phyloP scores from a whole-genome alignment of 1,140 invertebrate genomes.

The Cydia splendana region DNA sequence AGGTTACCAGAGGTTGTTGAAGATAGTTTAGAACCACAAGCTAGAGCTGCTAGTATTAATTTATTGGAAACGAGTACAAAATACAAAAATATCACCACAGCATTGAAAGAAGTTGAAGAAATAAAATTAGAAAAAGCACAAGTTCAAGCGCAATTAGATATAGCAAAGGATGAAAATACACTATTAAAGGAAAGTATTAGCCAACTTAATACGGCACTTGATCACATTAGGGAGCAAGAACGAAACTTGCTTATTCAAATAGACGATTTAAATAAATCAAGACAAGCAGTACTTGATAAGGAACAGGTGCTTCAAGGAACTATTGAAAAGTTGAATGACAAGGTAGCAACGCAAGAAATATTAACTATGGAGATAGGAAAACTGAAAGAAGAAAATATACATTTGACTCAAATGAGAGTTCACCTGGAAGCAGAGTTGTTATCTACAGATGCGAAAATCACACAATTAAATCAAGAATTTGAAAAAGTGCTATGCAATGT shows the following conservation, averaged over 20 bases:
- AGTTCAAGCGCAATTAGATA: neutral
- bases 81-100: neutral
- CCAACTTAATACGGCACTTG: neutral
- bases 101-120: neutral
- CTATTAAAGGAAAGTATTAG: neutral
- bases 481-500: constrained; percentile 60
- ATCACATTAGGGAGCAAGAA: constrained; percentile 35
- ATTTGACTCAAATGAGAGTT: constrained; percentile 48
- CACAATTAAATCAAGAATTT: constrained; percentile 60
- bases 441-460: constrained; percentile 59
- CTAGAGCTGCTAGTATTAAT: neutral
- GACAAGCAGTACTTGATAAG: constrained; percentile 42
- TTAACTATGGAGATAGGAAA: constrained; percentile 43
- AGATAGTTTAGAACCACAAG: neutral
- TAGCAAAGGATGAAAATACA: neutral
- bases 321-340: constrained; percentile 51
- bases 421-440: constrained; percentile 59
- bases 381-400: constrained; percentile 56
- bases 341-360: constrained; percentile 45
- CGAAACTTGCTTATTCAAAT: constrained; percentile 47
- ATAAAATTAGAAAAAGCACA: neutral
- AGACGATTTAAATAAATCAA: constrained; percentile 48
- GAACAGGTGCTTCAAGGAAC: constrained; percentile 44
- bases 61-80: neutral
- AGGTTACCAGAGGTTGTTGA: constrained; percentile 15